phyloP scores from a whole-genome alignment of 2,888 invertebrate species.

The Pandemis corylana region DNA sequence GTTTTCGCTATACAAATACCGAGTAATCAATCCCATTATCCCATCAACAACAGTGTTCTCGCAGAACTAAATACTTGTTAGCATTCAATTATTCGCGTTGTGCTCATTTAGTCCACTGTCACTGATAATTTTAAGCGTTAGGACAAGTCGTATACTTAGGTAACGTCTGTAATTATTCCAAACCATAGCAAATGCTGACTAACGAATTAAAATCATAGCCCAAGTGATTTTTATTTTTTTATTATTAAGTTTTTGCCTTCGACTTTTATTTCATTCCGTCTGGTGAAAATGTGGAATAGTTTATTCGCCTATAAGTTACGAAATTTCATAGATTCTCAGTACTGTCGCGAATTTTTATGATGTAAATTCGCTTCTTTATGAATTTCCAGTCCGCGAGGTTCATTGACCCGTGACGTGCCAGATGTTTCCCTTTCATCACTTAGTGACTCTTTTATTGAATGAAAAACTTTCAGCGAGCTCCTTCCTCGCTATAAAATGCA shows the following conservation, averaged over 20 bases:
- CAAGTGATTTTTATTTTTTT: too few species aligned
- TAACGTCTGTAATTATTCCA: background rate
- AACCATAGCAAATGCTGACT: background rate
- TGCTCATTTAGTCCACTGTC: conserved; percentile 27
- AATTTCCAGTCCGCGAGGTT: conserved; percentile 53
- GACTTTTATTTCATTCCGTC: background rate
- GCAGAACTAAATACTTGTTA: conserved; percentile 24
- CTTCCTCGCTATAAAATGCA: conserved; percentile 58
- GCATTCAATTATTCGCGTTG: conserved; percentile 13
- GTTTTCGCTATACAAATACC: conserved; percentile 65
- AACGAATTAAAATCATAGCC: background rate
- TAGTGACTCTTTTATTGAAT: conserved; percentile 61
- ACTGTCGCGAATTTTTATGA: conserved; percentile 52
- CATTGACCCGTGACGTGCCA: conserved; percentile 62
- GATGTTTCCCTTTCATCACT: conserved; percentile 62
- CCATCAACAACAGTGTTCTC: conserved; percentile 55
- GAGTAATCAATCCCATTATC: conserved; percentile 71
- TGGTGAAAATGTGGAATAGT: background rate
- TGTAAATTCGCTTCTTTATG: conserved; percentile 57
- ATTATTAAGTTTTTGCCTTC: too few species aligned
- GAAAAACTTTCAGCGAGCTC: conserved; percentile 59
- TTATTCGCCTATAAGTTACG: background rate
- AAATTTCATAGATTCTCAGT: conserved; percentile 45
- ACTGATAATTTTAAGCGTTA: background rate
- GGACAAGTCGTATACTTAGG: background rate